Base-by-base conservation (phyloP, 2,797 vertebrate species). In the Acanthiza pusilla region DNA sequence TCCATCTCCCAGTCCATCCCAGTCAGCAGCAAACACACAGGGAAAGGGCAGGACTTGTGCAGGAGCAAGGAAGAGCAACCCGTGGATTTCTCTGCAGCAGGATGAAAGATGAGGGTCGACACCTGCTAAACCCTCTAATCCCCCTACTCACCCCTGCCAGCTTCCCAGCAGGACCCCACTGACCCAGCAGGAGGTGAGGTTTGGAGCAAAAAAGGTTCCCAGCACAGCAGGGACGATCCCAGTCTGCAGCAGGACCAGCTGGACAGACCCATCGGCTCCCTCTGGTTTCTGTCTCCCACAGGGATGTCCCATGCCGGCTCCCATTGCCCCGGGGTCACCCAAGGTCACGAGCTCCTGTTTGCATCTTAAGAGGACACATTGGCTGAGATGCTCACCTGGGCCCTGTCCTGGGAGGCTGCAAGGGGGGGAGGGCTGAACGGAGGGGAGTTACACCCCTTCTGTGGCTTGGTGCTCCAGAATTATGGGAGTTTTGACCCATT, bases 241-340 rank as follows among this genome's bases (percentile, higher is more conserved):
- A 77, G 58, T 15, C 58, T 34, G 22, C 11, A 60, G 58, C 7
- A 1, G 65, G 27, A 65, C 8, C 71, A 22, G 50, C 20, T 77
- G 40, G n/a, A 32, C 0, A 0, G 34, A 50, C 1, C 32, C 54
- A 14, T 2, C 2, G 1, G 13, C 20, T 43, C 27, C n/a, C 27
- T 53, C 60, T 8, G 4, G 11, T 32, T 38, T 16, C 36, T 5
- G 16, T 30, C 11, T 57, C 61, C 48, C 8, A 1, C 1, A 10
- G 53, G 45, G 40, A 17, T 5, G 1, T 36, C 81, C 30, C 10
- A 1, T 0, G 1, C 8, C 51, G 15, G 63, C 1, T 5, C 67
- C 48, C 8, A 1, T 0, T 2, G 48, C 32, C 8, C 13, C 11
- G 1, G 38, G 84, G 73, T 70, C 48, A 7, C n/a, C 36, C 61